Conservation (phyloP, 2,797 vertebrate genomes). For the Helarctos malayanus region DNA sequence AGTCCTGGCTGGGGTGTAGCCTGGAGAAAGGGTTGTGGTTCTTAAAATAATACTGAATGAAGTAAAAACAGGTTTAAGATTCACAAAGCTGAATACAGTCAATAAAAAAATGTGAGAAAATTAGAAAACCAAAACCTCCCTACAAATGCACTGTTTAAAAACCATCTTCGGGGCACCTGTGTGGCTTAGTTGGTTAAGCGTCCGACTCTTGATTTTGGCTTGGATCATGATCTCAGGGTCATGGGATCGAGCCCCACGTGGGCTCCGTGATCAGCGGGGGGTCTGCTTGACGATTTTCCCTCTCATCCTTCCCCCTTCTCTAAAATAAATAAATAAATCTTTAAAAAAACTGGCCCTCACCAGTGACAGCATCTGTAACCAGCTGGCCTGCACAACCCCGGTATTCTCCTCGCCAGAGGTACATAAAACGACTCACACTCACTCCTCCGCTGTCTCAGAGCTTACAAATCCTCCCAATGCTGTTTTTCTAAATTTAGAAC, state of each 20-base stretch:
- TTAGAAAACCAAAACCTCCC: neutral
- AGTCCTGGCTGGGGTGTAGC: neutral
- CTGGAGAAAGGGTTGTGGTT: neutral
- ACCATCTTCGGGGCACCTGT: neutral
- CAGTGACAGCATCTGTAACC: neutral
- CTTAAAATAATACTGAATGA: neutral
- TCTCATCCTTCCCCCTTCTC: no score
- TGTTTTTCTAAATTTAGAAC: constrained; percentile 74
- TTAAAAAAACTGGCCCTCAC: neutral
- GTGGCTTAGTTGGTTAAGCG: neutral
- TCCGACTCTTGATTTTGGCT: neutral
- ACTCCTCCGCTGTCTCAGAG: neutral
- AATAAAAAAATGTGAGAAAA: neutral
- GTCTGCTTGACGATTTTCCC: neutral
- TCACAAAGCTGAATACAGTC: neutral
- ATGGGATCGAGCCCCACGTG: neutral
- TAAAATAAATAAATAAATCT: no score
- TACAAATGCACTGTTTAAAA: neutral
- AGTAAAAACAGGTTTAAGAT: neutral
- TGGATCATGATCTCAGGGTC: neutral
- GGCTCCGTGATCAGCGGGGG: neutral
- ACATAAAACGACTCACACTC: neutral
- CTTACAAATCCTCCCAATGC: constrained; percentile 50
- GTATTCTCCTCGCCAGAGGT: neutral
- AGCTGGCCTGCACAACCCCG: neutral